Evolutionary conservation across 2,797 vertebrate genomes (phyloP), one percentile per base, ranked within the genome.

Genomic region (Protonibea diacanthus): DNA sequence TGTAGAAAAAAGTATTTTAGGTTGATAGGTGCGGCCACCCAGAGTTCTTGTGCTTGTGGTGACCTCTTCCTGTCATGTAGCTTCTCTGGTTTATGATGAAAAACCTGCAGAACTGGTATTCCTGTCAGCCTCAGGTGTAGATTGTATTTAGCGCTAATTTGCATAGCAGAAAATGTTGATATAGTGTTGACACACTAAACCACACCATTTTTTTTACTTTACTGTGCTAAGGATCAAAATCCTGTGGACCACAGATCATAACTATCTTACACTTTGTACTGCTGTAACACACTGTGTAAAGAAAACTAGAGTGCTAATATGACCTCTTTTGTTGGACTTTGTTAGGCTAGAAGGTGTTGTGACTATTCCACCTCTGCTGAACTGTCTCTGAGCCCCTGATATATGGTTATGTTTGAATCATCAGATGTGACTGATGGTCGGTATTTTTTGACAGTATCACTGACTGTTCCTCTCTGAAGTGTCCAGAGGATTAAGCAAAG

Each of bases 351-450:
- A 8, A 8, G 14, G 5, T 57, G 12, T 61, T 55, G 47, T 38
- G 12, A 25, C 27, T 65, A 12, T 71, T 64, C 33, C 33, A 1
- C 5, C 38, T 3, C 8, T 13, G 12, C 20, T 57, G n/a, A 27
- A 33, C 40, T 56, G 12, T 42, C 20, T 48, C 49, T 62, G 12
- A 60, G 27, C 20, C 64, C n/a, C 25, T 27, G 38, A 44, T 61
- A 67, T 51, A 45, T 49, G 65, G 47, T 70, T 62, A 42, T 44
- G 62, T 48, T 47, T 71, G 21, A 76, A 38, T 56, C 38, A 45
- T 68, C 38, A 5, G 14, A 68, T 44, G 49, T 42, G 68, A 49
- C 5, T 15, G 21, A 60, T 15, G 12, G 14, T 48, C 44, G 29
- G 1, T 51, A 48, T 51, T 6, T 11, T 29, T 59, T 29, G 21